Conservation (phyloP, 2,113 vertebrate species). For the Xyrauchen texanus region DNA sequence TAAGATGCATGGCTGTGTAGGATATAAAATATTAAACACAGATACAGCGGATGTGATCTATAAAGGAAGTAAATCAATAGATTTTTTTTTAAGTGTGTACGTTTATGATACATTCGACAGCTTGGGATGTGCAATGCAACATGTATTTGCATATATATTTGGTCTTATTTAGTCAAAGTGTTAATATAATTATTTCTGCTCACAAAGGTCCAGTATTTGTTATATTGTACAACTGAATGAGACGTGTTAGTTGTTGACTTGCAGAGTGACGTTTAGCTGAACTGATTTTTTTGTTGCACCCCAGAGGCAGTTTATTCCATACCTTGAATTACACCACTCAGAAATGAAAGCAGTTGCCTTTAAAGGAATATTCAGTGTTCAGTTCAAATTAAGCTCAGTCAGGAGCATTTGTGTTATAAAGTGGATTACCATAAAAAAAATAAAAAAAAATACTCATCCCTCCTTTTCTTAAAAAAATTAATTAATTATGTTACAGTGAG, state of each 20-base stretch:
- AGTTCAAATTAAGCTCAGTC: too few relatives aligned
- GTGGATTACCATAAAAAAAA: too few relatives aligned
- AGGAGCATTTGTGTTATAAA: too few relatives aligned
- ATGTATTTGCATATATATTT: background rate
- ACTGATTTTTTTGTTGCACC: background rate
- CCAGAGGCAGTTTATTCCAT: background rate
- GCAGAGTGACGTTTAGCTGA: background rate
- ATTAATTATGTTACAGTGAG: too few relatives aligned
- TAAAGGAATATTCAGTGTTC: background rate
- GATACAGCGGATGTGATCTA: slow-evolving; percentile 8
- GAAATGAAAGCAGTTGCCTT: background rate
- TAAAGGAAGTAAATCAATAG: slow-evolving; percentile 26
- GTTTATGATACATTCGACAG: background rate
- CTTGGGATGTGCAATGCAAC: background rate
- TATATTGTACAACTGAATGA: background rate
- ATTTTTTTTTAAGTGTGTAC: slow-evolving; percentile 1
- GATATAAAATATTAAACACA: slow-evolving; percentile 40
- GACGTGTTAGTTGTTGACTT: background rate
- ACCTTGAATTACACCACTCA: background rate
- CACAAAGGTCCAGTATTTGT: background rate
- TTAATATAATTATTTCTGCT: too few relatives aligned
- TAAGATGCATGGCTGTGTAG: slow-evolving; percentile 42
- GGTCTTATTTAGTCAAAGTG: too few relatives aligned
- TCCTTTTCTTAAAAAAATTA: too few relatives aligned
- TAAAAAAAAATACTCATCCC: too few relatives aligned